Evolutionary conservation across 1,140 invertebrate genomes (phyloP), one percentile per base, ranked within the genome.

Genomic region (Vollenhovia emeryi): DNA sequence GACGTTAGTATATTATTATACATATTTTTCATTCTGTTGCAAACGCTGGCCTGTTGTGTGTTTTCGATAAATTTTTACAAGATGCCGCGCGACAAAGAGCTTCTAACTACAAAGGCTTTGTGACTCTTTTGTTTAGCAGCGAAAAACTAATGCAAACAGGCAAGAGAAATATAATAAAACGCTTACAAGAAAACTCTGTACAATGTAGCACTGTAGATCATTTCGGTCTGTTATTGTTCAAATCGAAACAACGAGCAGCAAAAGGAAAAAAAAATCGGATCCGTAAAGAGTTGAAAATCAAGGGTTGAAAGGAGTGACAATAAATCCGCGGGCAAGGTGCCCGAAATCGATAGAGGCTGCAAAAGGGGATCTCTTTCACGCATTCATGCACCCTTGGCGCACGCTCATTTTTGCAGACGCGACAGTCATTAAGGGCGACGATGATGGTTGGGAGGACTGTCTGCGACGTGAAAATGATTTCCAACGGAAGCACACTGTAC

Each of bases 401-500:
- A 30, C 43, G 52, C 27, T 18, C 82, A 74, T 87, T 60, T 74
- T 62, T 66, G 64, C 64, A 30, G 30, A 27, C 48, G 78, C 57
- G 73, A 80, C 82, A 92, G 89, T 92, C 91, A 92, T 92, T 92
- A 92, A 88, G 84, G 86, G 69, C 84, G 80, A 90, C 92, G 90
- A 92, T 85, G 11, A 43, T 43, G 88, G 79, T 88, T 88, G 74
- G 71, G 7, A 64, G 89, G 76, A 66, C 71, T 85, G 85, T 87
- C 87, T 88, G 76, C 83, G 87, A 68, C 86, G 87, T 86, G 82
- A 84, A 91, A 92, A 92, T 91, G 52, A 90, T 90, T 88, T 91
- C 68, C 73, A 85, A 78, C 78, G 50, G 68, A 90, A 64, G 45
- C 30, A 13, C 27, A 33, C n/a, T 2, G 6, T 30, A 27, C 13